Evolutionary conservation across 2,888 invertebrate genomes (phyloP), one percentile per base, ranked within the genome.

Genomic region (Troilus luridus): DNA sequence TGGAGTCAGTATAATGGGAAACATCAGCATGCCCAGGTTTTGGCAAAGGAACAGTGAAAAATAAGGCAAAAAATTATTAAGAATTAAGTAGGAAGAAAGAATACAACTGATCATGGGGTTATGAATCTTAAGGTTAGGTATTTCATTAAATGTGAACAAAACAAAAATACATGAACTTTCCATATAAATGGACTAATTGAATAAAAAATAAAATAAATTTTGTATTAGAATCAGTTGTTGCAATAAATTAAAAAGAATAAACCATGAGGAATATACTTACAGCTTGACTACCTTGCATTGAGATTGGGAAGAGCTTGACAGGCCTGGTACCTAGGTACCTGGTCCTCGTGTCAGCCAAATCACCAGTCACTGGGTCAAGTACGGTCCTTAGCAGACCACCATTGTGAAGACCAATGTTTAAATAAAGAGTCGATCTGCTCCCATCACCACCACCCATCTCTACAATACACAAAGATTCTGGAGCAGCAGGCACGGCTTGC

Each of bases 381-480:
- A 99, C 98, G 5, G 98, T 98, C 93, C 99, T 95, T 91, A 99
- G 95, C 92, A 99, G 94, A 59, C 98, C 98, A 91, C 99, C 99
- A 94, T 99, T 99, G 95, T 98, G 98, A 56, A 99, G 95, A 1
- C 99, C 99, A 94, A 99, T 99, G 94, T 99, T 99, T 59, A 99
- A 95, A 94, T 98, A 99, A 41, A 99, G 95, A 60, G 97, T 96
- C 92, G 96, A 96, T 92, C 96, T 95, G 93, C 94, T 95, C 90
- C 95, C 94, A 92, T 96, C 96, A 64, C 96, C 96, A 59, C 96
- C 96, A 10, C 97, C 97, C 97, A 98, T 97, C 95, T 99, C 99
- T 1, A 99, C 98, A 92, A 99, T 98, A 94, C 99, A 99, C 12
- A 99, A 95, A 0, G 99, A 99, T 94, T 99, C 99, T 0, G 99